phyloP scores from a whole-genome alignment of 2,888 invertebrate genomes.

The Auanema freiburgensis region DNA sequence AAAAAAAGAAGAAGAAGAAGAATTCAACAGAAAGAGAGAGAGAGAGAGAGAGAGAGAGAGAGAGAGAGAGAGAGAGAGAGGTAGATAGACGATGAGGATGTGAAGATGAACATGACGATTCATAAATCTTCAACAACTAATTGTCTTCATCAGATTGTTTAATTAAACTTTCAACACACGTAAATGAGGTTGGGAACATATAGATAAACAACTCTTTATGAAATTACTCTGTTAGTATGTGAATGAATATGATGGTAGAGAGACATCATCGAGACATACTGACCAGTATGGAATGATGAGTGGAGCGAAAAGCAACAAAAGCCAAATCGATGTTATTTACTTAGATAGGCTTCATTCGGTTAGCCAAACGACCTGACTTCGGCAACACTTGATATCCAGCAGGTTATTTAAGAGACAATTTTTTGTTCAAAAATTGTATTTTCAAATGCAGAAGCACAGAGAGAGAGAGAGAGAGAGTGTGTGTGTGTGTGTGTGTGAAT shows the following conservation, averaged over 20 bases:
- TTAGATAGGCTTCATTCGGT: conserved; percentile 7
- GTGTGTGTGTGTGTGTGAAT: background rate
- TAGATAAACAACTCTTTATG: conserved; percentile 2
- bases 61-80: conserved; percentile 2
- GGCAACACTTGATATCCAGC: conserved; percentile 18
- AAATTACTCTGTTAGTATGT: background rate
- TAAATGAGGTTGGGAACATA: background rate
- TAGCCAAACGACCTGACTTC: conserved; percentile 5
- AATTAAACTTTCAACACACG: too few species aligned
- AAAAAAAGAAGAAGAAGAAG: conserved; percentile 4
- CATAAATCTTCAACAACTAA: background rate
- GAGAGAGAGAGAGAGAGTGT: conserved; percentile 1
- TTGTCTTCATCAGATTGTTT: too few species aligned
- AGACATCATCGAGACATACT: background rate
- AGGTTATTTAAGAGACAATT: background rate
- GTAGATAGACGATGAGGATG: background rate
- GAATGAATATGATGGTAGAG: background rate
- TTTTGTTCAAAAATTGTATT: background rate
- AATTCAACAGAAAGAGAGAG: conserved; percentile 12
- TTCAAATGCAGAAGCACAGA: background rate
- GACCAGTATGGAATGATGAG: background rate
- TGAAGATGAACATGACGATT: background rate
- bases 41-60: conserved; percentile 3
- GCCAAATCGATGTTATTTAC: conserved; percentile 18
- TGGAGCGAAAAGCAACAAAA: conserved; percentile 10